These are phyloP conservation scores for Labia minor DNA, from an alignment of 2,888 invertebrate species.

Conservation along the genomic window DNA sequence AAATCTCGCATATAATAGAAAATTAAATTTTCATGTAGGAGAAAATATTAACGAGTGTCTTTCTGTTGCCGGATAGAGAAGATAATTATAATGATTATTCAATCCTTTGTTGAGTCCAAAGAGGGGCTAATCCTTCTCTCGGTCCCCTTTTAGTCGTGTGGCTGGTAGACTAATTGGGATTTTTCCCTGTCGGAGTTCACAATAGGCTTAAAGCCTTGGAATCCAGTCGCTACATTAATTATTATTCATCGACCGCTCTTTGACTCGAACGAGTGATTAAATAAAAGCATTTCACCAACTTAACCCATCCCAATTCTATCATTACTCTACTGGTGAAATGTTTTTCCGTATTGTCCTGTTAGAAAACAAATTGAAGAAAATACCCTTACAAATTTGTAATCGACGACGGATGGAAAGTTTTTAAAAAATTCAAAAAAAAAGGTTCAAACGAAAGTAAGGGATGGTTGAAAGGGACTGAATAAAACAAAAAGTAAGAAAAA, in stretches of 20 bases:
- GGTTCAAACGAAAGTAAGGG: neutral
- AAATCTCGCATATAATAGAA: too few species aligned
- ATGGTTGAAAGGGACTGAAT: neutral
- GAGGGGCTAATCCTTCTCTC: neutral
- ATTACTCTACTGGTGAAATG: neutral
- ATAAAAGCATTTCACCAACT: neutral
- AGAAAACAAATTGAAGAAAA: neutral
- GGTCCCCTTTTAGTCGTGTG: conserved; percentile 1
- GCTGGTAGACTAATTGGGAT: neutral
- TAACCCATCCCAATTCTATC: neutral
- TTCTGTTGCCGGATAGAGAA: neutral
- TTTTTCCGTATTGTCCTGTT: neutral
- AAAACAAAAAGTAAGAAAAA: neutral
- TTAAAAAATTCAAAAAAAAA: neutral
- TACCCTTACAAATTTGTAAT: neutral
- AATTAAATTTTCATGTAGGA: neutral
- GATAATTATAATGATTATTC: conserved; percentile 13
- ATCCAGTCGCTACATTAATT: neutral
- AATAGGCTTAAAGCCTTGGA: neutral
- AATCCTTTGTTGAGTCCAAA: neutral
- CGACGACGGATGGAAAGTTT: neutral
- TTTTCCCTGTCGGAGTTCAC: neutral
- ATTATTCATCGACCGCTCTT: conserved; percentile 13
- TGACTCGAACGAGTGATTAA: conserved; percentile 3
- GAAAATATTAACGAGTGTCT: neutral